Conservation (phyloP, 1,140 invertebrate species). For the Pogonomyrmex californicus region DNA sequence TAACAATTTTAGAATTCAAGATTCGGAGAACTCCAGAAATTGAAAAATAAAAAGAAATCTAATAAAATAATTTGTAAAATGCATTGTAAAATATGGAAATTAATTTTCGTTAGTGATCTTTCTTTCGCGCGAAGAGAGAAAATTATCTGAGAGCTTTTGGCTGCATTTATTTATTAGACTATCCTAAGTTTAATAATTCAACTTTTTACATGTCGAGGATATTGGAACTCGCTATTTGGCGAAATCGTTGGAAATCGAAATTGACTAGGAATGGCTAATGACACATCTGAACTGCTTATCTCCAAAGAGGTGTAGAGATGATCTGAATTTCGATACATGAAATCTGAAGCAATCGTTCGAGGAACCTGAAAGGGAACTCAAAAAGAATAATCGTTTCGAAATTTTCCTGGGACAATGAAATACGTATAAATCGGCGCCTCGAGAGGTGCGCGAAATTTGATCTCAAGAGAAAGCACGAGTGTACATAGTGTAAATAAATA, state of each 20-base stretch:
- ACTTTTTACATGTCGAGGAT: background rate
- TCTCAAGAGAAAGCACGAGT: constrained; percentile 76
- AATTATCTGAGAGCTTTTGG: background rate
- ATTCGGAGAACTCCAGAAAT: background rate
- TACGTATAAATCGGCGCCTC: constrained; percentile 8
- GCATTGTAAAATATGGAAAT: background rate
- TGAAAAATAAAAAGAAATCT: background rate
- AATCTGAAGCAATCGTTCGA: background rate
- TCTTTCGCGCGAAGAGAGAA: background rate
- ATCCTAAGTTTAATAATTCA: background rate
- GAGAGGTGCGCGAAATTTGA: constrained; percentile 75
- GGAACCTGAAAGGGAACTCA: background rate
- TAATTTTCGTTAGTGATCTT: background rate
- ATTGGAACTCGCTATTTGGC: constrained; percentile 17
- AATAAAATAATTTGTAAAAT: constrained; percentile 6
- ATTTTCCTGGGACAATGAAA: constrained; percentile 10
- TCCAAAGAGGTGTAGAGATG: constrained; percentile 2
- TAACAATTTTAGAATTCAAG: background rate
- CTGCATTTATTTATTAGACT: constrained; percentile 4
- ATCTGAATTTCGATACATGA: constrained; percentile 1
- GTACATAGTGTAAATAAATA: constrained; percentile 84
- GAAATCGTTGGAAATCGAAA: constrained; percentile 41
- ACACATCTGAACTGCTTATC: constrained; percentile 9
- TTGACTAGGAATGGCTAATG: background rate
- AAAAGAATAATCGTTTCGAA: constrained; percentile 2